Evolutionary conservation across 1,140 invertebrate genomes (phyloP), one percentile per base, ranked within the genome.

Genomic region (Trissolcus basalis): DNA sequence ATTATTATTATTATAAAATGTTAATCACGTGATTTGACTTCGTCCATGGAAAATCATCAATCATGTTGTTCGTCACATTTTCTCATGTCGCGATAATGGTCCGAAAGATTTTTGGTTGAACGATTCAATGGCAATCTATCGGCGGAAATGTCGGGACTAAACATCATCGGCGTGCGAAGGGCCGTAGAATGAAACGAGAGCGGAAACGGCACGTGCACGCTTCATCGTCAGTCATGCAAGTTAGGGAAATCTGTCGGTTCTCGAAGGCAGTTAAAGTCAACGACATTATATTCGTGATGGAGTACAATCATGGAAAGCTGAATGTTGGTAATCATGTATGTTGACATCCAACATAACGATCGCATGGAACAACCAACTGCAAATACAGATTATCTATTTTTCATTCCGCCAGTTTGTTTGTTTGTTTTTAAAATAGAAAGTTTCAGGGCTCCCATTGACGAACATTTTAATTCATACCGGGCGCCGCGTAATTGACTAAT

Each of bases 241-340:
- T 72, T 68, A 63, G 65, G 68, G 74, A 77, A 77, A 77, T 77
- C 68, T 72, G 74, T 72, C 68, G 68, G 33, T 47, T 68, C 68
- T 58, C 63, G 58, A 71, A 77, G 45, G 67, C 74, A 67, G 74
- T 77, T 61, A 68, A 75, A 77, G 68, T 77, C 74, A 68, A 67
- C 56, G 67, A 71, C 61, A 58, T 77, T 43, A 77, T 77, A 77
- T 77, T 77, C 73, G 61, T 53, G 67, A 76, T 76, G 61, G 65
- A 76, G 61, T 61, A 56, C 47, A 71, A 77, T 77, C 51, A 67
- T 47, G 65, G 68, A 63, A 71, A 63, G 67, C 61, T 13, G 51
- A 77, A 63, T 64, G 67, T 71, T 67, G n/a, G 74, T 77, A 71
- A 71, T 77, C 59, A 33, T 65, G 67, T 63, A 58, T 74, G 19